Evolutionary conservation across 2,888 invertebrate genomes (phyloP).

Genomic region (Alloscopus bannaensis): DNA sequence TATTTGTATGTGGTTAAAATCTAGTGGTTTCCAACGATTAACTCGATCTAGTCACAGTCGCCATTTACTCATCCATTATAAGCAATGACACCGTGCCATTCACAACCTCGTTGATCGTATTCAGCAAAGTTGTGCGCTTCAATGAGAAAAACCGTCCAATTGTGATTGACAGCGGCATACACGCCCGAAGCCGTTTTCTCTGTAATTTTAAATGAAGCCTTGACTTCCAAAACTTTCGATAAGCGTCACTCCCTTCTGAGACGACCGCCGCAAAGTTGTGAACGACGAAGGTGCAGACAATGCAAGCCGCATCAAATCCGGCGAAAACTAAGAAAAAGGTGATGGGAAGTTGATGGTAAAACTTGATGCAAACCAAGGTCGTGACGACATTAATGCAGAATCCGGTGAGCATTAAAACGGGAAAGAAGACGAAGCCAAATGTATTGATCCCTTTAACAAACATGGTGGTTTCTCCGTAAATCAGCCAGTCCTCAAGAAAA

Average conservation of each 20-base stretch:
- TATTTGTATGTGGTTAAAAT: no score
- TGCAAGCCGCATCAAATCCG: slow-evolving; percentile 28
- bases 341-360: background rate
- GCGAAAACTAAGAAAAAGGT: slow-evolving; percentile 6
- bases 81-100: slow-evolving; percentile 19
- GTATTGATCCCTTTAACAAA: slow-evolving; percentile 15
- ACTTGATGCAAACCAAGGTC: slow-evolving; percentile 28
- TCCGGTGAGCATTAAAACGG: slow-evolving; percentile 11
- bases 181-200: slow-evolving; percentile 3
- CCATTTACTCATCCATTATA: slow-evolving; percentile 30
- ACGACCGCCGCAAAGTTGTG: slow-evolving; percentile 27
- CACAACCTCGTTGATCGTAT: slow-evolving; percentile 13
- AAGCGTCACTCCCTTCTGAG: slow-evolving; percentile 15
- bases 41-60: no score
- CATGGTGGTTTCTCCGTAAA: slow-evolving; percentile 8
- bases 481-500: slow-evolving; percentile 11
- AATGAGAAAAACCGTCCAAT: slow-evolving; percentile 35
- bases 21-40: no score
- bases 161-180: background rate
- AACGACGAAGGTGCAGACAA: background rate
- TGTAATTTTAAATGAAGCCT: background rate
- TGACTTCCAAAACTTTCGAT: slow-evolving; percentile 15
- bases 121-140: slow-evolving; percentile 27
- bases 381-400: slow-evolving; percentile 35
- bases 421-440: slow-evolving; percentile 18